Evolutionary conservation across 1,140 invertebrate genomes (phyloP).

Genomic region (Orchesella cincta): DNA sequence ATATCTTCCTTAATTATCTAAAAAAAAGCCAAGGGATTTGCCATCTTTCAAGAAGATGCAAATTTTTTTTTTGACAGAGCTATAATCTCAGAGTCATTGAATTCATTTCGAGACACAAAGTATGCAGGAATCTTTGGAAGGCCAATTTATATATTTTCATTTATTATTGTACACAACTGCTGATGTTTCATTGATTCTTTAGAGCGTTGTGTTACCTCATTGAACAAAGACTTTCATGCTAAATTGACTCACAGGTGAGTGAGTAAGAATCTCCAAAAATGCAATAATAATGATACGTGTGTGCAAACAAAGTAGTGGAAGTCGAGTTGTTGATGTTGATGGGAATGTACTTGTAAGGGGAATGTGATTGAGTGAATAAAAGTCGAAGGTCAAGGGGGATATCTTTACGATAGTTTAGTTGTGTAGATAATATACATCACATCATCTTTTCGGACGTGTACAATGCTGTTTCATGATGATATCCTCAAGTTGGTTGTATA

Average conservation of each 20-base stretch:
- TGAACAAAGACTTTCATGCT: neutral
- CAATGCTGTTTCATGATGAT: too few species aligned
- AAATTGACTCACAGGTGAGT: neutral
- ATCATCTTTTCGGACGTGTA: too few species aligned
- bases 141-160: too few species aligned
- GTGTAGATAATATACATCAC: too few species aligned
- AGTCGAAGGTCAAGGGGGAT: constrained; percentile 11
- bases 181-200: neutral
- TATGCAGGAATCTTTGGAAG: neutral
- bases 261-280: neutral
- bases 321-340: neutral
- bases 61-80: too few species aligned
- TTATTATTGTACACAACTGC: neutral
- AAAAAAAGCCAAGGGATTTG: too few species aligned
- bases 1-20: too few species aligned
- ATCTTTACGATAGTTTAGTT: neutral
- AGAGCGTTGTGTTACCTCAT: neutral
- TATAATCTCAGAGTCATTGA: neutral
- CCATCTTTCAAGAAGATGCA: too few species aligned
- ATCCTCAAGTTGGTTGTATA: too few species aligned
- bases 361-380: neutral
- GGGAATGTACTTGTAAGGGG: neutral
- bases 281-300: neutral
- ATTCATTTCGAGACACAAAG: neutral
- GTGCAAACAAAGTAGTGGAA: neutral